A percentile compares a stretch with the other conserved stretches of the same genome.
Evolutionary conservation across 2,113 vertebrate species (phyloP).

Genomic region (Microtus oregoni): DNA sequence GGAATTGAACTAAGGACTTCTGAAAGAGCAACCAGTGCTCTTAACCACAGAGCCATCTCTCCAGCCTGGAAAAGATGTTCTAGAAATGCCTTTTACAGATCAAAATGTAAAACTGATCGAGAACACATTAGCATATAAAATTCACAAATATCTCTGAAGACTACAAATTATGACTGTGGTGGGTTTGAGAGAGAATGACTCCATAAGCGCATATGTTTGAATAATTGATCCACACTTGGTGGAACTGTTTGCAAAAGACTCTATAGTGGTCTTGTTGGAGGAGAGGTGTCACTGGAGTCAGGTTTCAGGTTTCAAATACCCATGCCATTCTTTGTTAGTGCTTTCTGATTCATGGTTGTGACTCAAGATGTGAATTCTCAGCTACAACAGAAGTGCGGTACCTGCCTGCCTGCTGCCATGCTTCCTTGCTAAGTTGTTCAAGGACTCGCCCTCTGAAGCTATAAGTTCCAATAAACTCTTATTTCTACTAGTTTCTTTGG

Average conservation of each 20-base stretch:
- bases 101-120: not conserved
- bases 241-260: not conserved
- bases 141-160: not conserved
- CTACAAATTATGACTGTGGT: not conserved
- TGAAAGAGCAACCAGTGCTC: no score
- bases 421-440: not conserved
- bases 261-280: not conserved
- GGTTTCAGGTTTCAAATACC: not conserved
- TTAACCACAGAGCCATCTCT: no score
- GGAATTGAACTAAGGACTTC: no score
- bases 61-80: no score
- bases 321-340: not conserved
- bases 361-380: not conserved
- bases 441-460: not conserved
- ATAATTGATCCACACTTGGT: not conserved
- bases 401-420: not conserved
- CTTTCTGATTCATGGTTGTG: not conserved
- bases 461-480: not conserved
- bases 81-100: not conserved
- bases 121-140: not conserved
- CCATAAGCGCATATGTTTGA: not conserved
- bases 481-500: not conserved
- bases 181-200: not conserved
- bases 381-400: not conserved
- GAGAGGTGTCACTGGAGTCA: not conserved